phyloP scores from a whole-genome alignment of 2,113 vertebrate species.

The Carassius auratus region DNA sequence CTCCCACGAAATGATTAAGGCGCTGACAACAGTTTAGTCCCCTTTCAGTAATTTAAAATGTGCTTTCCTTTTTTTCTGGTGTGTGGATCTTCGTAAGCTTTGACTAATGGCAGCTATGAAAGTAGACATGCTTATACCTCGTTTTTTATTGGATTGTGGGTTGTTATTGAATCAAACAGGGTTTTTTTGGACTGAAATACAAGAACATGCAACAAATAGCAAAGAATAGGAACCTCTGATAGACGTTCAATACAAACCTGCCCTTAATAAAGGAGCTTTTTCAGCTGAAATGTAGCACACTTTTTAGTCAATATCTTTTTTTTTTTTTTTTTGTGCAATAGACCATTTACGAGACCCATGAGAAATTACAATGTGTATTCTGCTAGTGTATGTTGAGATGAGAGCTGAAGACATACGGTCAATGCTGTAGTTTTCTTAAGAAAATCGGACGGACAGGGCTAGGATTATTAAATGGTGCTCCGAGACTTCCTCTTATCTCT shows the following conservation, averaged over 20 bases:
- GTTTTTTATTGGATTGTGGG: background rate
- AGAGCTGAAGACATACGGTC: background rate
- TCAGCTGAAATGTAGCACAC: background rate
- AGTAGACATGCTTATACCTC: background rate
- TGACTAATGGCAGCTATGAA: constrained; percentile 19
- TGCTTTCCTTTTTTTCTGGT: constrained; percentile 1
- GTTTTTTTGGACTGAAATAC: background rate
- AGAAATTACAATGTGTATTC: background rate
- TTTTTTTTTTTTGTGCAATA: background rate
- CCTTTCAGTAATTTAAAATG: constrained; percentile 3
- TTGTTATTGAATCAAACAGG: background rate
- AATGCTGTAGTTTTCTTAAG: constrained; percentile 14
- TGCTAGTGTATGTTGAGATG: background rate
- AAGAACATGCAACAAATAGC: background rate
- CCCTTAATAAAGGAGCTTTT: background rate
- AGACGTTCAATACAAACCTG: background rate
- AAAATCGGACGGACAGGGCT: background rate
- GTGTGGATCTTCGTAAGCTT: constrained; percentile 12
- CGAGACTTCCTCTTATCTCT: constrained; percentile 30
- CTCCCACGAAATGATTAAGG: constrained; percentile 9
- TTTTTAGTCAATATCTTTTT: background rate
- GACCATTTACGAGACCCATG: background rate
- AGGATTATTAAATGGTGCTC: constrained; percentile 28
- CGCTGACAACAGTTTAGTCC: background rate
- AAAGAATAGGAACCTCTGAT: background rate